Evolutionary conservation across 1,140 invertebrate genomes (phyloP), one percentile per base, ranked within the genome.

Genomic region (Drosophila ananassae): DNA sequence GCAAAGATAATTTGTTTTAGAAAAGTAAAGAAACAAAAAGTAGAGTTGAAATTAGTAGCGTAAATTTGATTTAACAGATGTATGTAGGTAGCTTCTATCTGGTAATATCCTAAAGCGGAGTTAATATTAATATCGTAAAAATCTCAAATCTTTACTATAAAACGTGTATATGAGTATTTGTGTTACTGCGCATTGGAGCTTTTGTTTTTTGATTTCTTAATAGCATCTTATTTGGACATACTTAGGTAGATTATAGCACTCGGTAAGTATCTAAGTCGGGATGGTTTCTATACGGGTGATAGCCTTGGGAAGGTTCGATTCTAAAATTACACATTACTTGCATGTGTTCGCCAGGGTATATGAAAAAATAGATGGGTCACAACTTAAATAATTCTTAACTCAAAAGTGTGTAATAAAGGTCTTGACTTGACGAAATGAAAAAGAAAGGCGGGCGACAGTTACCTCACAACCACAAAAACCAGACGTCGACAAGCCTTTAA

Each of bases 21-120:
- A 64, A 83, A 71, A 84, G 77, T 51, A 87, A 80, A 87, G 82
- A 87, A 81, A 78, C 68, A 41, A 75, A 63, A 83, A 84, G 62
- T 79, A 87, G 82, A 85, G 55, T 87, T 87, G 54, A 78, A 87
- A 85, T 87, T 85, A 87, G 82, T 85, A 81, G 69, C 69, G 72
- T 58, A 67, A 78, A 71, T 81, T 87, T 52, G 37, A 64, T 44
- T 44, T 47, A 51, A 66, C 13, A 57, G 41, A 44, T 60, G 51
- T 5, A 21, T 60, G 10, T 37, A 37, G 1, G 34, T 37, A 64
- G 58, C 41, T 58, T 73, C 60, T 54, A 73, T 68, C 37, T 64
- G 52, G 51, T 63, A 60, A 71, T 71, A 81, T 77, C 58, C 34
- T 66, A 77, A 44, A 67, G 47, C 54, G 77, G 78, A 66, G 39